phyloP scores from a whole-genome alignment of 2,888 invertebrate species.

The Spodoptera picta region DNA sequence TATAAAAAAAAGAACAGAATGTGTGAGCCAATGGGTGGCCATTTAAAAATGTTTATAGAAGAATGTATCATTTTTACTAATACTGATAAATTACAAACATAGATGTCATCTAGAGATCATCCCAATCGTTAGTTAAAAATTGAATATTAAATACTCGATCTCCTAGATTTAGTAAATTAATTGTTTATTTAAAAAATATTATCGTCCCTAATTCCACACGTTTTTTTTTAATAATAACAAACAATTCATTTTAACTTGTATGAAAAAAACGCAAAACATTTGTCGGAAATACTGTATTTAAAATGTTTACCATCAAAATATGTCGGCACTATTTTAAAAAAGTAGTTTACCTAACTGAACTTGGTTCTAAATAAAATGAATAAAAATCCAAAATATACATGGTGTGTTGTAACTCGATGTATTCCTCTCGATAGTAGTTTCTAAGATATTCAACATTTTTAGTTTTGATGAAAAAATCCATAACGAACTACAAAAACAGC shows the following conservation, averaged over 20 bases:
- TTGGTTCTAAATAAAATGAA: too few relatives aligned
- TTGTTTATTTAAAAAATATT: slow-evolving; percentile 4
- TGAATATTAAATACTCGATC: background rate
- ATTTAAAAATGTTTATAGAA: slow-evolving; percentile 1
- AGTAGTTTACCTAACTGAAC: too few relatives aligned
- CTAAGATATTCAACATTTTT: too few relatives aligned
- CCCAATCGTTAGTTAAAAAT: slow-evolving; percentile 16
- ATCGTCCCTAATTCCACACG: background rate
- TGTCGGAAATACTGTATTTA: too few relatives aligned
- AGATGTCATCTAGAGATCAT: slow-evolving; percentile 46
- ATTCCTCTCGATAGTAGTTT: too few relatives aligned
- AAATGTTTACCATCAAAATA: too few relatives aligned
- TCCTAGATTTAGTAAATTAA: background rate
- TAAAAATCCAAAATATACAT: too few relatives aligned
- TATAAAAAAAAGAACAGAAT: slow-evolving; percentile 41
- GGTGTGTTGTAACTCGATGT: too few relatives aligned
- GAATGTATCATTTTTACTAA: slow-evolving; percentile 25
- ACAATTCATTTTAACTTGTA: slow-evolving; percentile 18
- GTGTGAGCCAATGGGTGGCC: slow-evolving; percentile 19
- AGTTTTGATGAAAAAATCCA: too few relatives aligned
- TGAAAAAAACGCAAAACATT: slow-evolving; percentile 11
- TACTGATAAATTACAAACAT: slow-evolving; percentile 44
- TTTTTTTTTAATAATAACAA: slow-evolving; percentile 28
- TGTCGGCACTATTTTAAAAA: too few relatives aligned
- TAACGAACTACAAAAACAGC: too few relatives aligned